Percentiles rank a stretch among this genome's conserved stretches.
phyloP scores from a whole-genome alignment of 2,888 invertebrate species.

The Clepsis dumicolana region DNA sequence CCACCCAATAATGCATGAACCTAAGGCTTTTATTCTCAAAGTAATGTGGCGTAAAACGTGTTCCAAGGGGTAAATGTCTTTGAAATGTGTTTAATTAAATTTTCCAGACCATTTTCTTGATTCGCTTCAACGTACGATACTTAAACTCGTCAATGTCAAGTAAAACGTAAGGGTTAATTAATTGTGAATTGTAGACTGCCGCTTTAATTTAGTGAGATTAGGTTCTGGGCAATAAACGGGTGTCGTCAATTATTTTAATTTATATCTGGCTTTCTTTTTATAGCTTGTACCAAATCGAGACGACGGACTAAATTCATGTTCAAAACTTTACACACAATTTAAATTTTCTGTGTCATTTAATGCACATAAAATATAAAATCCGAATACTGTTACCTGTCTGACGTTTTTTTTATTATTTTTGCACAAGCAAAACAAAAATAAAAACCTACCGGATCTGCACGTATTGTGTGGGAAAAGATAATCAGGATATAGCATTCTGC shows the following conservation, averaged over 20 bases:
- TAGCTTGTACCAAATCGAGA: background rate
- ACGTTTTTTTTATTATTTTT: no score
- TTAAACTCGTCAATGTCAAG: constrained; percentile 29
- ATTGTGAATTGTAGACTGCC: background rate
- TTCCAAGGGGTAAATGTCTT: constrained; percentile 23
- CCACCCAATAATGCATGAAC: constrained; percentile 25
- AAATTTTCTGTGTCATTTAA: no score
- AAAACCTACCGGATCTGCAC: no score
- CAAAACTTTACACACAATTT: no score
- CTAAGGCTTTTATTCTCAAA: constrained; percentile 21
- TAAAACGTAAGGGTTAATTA: constrained; percentile 8
- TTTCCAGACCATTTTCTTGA: constrained; percentile 38
- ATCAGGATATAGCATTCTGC: no score
- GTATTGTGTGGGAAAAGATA: no score
- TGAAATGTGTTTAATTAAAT: constrained; percentile 43
- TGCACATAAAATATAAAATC: no score
- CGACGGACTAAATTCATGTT: no score
- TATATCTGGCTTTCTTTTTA: background rate
- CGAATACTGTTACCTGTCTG: no score
- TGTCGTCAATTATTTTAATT: background rate
- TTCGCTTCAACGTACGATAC: constrained; percentile 34
- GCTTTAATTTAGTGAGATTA: background rate
- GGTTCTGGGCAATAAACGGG: background rate
- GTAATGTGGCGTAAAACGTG: constrained; percentile 36
- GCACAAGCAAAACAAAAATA: no score